Conservation (phyloP, 2,797 vertebrate genomes). For the Protosalanx chinensis region DNA sequence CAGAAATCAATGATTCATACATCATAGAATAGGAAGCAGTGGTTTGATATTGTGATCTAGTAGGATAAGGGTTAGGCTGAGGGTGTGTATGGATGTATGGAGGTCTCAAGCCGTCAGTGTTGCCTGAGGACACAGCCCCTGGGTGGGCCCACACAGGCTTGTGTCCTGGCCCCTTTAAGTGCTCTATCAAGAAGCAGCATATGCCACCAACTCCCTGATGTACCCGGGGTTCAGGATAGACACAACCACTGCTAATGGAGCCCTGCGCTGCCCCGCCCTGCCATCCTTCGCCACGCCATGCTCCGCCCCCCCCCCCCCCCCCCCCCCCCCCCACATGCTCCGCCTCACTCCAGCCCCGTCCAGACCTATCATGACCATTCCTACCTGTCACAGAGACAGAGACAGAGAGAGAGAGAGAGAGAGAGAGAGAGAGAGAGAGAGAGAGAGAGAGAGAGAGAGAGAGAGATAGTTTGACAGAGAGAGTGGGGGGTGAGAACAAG, state of each 20-base stretch:
- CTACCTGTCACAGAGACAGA: too few species aligned
- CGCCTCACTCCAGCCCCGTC: too few species aligned
- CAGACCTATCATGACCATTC: too few species aligned
- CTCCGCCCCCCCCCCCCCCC: too few species aligned
- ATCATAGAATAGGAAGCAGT: conserved; percentile 7
- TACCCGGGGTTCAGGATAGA: conserved; percentile 68
- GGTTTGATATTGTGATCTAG: conserved; percentile 9
- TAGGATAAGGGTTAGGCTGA: conserved; percentile 41
- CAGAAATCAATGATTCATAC: neutral
- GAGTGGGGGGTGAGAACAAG: neutral
- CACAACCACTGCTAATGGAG: conserved; percentile 74
- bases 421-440: conserved; percentile 8
- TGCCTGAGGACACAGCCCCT: conserved; percentile 75
- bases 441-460: conserved; percentile 21
- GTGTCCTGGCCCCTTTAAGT: conserved; percentile 78
- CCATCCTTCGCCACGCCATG: too few species aligned
- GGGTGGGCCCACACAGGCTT: conserved; percentile 66
- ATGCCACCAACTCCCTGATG: conserved; percentile 77
- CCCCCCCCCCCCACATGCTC: too few species aligned
- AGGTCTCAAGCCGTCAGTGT: conserved; percentile 68
- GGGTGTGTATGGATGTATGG: conserved; percentile 58
- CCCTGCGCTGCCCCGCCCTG: conserved; percentile 49
- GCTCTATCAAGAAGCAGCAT: conserved; percentile 78
- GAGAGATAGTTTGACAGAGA: conserved; percentile 3
- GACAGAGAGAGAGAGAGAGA: conserved; percentile 13